Conservation (phyloP, 2,888 invertebrate species). For the Erynnis tages region DNA sequence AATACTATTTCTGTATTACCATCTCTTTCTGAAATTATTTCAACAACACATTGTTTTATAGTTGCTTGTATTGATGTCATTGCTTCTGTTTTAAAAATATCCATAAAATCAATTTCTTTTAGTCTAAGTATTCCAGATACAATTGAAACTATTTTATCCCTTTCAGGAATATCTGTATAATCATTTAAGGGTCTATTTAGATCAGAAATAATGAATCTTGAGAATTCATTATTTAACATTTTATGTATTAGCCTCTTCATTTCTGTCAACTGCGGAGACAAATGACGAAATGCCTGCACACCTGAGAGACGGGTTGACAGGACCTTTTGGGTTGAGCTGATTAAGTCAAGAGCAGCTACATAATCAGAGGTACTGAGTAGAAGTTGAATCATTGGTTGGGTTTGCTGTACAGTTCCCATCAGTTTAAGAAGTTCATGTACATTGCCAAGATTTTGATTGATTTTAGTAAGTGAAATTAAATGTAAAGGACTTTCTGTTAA, state of each 20-base stretch:
- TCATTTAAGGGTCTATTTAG: slow-evolving; percentile 89
- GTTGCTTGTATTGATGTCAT: slow-evolving; percentile 93
- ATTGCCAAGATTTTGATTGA: slow-evolving; percentile 83
- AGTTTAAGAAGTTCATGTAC: slow-evolving; percentile 90
- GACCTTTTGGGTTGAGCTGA: slow-evolving; percentile 97
- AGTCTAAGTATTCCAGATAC: slow-evolving; percentile 94
- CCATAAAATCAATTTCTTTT: slow-evolving; percentile 93
- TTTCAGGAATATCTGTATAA: slow-evolving; percentile 84
- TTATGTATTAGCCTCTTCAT: slow-evolving; percentile 97
- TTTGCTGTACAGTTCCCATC: slow-evolving; percentile 98
- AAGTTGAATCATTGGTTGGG: slow-evolving; percentile 98
- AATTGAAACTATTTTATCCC: slow-evolving; percentile 93
- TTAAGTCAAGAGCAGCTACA: slow-evolving; percentile 97
- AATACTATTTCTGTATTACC: slow-evolving; percentile 70
- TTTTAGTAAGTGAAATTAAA: slow-evolving; percentile 86
- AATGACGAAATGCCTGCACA: slow-evolving; percentile 96
- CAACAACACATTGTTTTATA: slow-evolving; percentile 94
- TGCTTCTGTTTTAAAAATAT: slow-evolving; percentile 93
- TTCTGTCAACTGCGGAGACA: slow-evolving; percentile 97
- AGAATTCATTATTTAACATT: slow-evolving; percentile 97
- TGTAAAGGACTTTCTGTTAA: slow-evolving; percentile 90
- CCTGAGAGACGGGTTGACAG: slow-evolving; percentile 94
- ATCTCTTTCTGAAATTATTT: slow-evolving; percentile 79
- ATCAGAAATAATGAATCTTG: slow-evolving; percentile 94
- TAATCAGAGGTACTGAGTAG: slow-evolving; percentile 97